Percentiles rank a stretch among this genome's conserved stretches.
phyloP scores from a whole-genome alignment of 2,888 invertebrate species.

The Pharmacophagus antenor region DNA sequence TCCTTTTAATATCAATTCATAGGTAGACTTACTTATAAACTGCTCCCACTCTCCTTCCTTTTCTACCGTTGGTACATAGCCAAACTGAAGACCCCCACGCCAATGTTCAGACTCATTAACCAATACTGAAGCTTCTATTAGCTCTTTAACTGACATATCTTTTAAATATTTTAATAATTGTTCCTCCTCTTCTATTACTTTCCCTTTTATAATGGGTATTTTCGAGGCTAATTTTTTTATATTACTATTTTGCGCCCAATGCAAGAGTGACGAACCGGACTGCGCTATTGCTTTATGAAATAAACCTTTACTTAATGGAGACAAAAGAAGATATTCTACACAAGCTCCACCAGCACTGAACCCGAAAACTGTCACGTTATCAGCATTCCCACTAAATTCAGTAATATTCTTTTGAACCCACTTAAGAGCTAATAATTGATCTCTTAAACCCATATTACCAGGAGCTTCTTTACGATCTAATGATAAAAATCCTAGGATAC shows the following conservation, averaged over 20 bases:
- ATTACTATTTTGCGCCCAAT: constrained; percentile 68
- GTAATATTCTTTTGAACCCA: constrained; percentile 76
- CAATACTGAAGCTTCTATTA: constrained; percentile 54
- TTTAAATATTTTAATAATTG: constrained; percentile 58
- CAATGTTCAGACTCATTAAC: constrained; percentile 43
- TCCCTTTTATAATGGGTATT: constrained; percentile 52
- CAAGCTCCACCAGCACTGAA: constrained; percentile 77
- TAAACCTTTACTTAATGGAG: constrained; percentile 68
- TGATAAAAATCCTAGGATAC: constrained; percentile 67
- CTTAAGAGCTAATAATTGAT: constrained; percentile 75
- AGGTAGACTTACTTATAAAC: constrained; percentile 66
- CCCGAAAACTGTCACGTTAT: constrained; percentile 76
- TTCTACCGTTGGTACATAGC: constrained; percentile 74
- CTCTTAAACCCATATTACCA: constrained; percentile 76
- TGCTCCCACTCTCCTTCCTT: constrained; percentile 63
- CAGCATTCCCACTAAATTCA: constrained; percentile 71
- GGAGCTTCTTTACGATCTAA: constrained; percentile 65
- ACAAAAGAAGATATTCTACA: constrained; percentile 67
- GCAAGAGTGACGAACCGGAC: constrained; percentile 73
- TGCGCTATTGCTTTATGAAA: constrained; percentile 79
- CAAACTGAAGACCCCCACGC: constrained; percentile 66
- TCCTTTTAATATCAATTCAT: constrained; percentile 58
- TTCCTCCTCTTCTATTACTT: constrained; percentile 42
- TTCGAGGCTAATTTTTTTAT: constrained; percentile 51
- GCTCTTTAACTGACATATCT: constrained; percentile 50